Percentiles rank a stretch among this genome's conserved stretches.
Evolutionary conservation across 2,888 invertebrate genomes (phyloP).

Genomic region (Drosophila imparisetae): DNA sequence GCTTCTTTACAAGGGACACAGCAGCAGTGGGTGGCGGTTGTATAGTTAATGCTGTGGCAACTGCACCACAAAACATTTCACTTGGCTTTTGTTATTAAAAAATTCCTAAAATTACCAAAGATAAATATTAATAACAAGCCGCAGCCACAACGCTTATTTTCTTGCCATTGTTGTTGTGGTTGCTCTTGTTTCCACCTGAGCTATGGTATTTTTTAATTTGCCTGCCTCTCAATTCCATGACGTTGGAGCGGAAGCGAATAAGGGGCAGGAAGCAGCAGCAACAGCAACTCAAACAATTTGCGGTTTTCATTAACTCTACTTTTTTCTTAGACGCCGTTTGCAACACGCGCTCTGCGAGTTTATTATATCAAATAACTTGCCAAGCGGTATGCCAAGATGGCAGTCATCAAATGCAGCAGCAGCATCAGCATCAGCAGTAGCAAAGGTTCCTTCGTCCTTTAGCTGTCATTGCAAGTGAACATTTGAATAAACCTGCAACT

Average conservation of each 20-base stretch:
- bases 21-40: slow-evolving; percentile 11
- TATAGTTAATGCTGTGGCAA: slow-evolving; percentile 59
- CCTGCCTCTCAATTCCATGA: slow-evolving; percentile 36
- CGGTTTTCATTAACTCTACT: slow-evolving; percentile 77
- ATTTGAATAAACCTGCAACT: slow-evolving; percentile 71
- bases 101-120: slow-evolving; percentile 79
- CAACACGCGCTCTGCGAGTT: slow-evolving; percentile 61
- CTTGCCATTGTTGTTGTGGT: slow-evolving; percentile 1
- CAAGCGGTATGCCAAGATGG: slow-evolving; percentile 67
- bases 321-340: slow-evolving; percentile 44
- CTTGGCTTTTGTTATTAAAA: slow-evolving; percentile 75
- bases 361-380: slow-evolving; percentile 77
- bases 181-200: slow-evolving; percentile 43
- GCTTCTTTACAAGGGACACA: slow-evolving; percentile 1
- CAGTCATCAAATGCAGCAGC: slow-evolving; percentile 73
- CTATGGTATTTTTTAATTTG: slow-evolving; percentile 76
- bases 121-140: slow-evolving; percentile 79
- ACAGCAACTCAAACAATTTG: slow-evolving; percentile 77
- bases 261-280: slow-evolving; percentile 27
- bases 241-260: neutral
- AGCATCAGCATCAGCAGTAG: slow-evolving; percentile 9
- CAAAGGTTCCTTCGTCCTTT: slow-evolving; percentile 6
- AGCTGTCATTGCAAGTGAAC: slow-evolving; percentile 36
- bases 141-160: slow-evolving; percentile 48
- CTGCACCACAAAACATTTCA: slow-evolving; percentile 66